A percentile compares a stretch with the other conserved stretches of the same genome.
phyloP scores from a whole-genome alignment of 2,113 vertebrate genomes.

The Melanerpes aurifrons region DNA sequence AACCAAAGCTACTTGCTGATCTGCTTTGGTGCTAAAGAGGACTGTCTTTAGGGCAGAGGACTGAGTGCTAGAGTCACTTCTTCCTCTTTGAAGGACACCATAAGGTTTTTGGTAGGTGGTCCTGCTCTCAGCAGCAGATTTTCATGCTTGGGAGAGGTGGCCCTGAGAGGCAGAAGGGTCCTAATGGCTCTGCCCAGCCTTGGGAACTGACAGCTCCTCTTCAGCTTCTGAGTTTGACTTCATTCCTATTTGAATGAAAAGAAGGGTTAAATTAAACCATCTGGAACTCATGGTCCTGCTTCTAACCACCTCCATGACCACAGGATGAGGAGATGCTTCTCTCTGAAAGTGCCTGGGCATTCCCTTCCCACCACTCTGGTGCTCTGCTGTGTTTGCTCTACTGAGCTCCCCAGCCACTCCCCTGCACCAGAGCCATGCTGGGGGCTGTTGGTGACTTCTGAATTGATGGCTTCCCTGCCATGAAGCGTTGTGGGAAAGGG shows the following conservation, averaged over 20 bases:
- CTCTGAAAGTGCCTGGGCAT: rapidly evolving
- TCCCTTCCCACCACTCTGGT: not conserved
- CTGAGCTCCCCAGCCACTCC: rapidly evolving
- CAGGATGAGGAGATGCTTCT: not conserved
- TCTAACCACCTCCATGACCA: not conserved
- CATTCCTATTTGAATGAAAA: not conserved
- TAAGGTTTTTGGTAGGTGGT: not conserved
- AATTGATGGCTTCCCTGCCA: rapidly evolving
- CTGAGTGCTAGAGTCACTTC: not conserved
- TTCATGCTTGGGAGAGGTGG: not conserved
- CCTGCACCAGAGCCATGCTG: rapidly evolving
- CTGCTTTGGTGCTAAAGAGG: not conserved
- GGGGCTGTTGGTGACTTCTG: not conserved
- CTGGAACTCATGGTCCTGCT: not conserved
- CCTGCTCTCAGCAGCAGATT: not conserved
- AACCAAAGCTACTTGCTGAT: not conserved
- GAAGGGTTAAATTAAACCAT: not conserved
- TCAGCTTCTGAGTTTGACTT: not conserved
- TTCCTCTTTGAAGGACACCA: not conserved
- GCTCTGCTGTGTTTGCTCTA: not conserved
- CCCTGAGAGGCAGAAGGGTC: not conserved
- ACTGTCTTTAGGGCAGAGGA: not conserved
- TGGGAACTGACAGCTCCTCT: rapidly evolving
- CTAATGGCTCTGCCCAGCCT: not conserved
- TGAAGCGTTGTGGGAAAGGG: not conserved